Conservation (phyloP, 2,888 invertebrate genomes). For the Bombylius discolor region DNA sequence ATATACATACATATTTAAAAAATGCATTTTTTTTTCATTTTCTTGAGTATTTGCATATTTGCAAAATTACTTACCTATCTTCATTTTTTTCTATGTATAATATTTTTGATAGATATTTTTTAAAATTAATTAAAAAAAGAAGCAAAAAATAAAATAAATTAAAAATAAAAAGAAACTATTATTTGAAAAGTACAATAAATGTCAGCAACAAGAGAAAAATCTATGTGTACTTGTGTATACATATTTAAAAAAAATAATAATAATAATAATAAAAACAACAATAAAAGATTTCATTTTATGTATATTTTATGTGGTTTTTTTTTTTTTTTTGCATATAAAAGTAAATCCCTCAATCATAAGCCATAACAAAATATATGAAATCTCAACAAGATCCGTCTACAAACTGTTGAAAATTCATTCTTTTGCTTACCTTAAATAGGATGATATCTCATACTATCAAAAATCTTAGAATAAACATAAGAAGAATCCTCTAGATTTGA, state of each 20-base stretch:
- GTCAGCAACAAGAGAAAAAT: not conserved
- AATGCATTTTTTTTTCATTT: too few species aligned
- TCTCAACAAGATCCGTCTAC: not conserved
- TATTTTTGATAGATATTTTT: too few species aligned
- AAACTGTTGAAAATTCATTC: not conserved
- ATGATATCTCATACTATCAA: not conserved
- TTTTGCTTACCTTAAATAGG: not conserved
- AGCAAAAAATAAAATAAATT: too few species aligned
- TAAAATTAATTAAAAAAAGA: too few species aligned
- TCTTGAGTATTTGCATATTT: too few species aligned
- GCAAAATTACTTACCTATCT: too few species aligned
- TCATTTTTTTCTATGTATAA: too few species aligned
- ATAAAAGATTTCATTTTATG: too few species aligned
- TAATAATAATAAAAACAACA: not conserved
- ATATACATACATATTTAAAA: too few species aligned
- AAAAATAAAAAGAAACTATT: not conserved
- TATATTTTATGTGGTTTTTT: too few species aligned
- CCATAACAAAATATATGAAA: not conserved
- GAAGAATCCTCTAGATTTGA: not conserved
- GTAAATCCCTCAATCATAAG: conserved; percentile 6
- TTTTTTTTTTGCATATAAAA: not conserved
- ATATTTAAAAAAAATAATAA: not conserved
- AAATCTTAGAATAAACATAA: not conserved
- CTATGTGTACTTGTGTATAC: too few species aligned
- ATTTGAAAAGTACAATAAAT: not conserved